Evolutionary conservation across 2,797 vertebrate species (phyloP).

Genomic region (Molossus molossus): DNA sequence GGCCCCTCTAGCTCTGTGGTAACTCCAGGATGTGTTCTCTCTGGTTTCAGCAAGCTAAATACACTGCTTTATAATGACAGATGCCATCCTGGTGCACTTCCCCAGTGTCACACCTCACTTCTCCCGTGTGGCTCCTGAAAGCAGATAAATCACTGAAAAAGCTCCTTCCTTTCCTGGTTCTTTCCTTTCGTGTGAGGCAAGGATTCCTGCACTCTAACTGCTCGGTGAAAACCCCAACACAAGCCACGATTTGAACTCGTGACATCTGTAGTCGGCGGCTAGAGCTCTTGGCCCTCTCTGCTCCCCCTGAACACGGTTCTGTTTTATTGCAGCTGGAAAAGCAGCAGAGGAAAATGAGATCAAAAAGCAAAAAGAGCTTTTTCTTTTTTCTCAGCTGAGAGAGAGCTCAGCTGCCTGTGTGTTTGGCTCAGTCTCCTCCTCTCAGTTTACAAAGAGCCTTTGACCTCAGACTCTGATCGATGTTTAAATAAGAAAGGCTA

Average conservation of each 20-base stretch:
- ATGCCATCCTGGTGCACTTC: background rate
- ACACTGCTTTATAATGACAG: no score
- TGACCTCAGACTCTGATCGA: background rate
- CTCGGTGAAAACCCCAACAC: background rate
- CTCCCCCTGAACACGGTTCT: background rate
- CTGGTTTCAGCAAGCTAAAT: background rate
- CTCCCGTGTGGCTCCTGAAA: background rate
- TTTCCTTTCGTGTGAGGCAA: background rate
- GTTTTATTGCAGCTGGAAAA: slow-evolving; percentile 15
- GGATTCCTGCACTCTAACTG: background rate
- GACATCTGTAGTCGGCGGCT: background rate
- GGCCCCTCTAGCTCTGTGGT: background rate
- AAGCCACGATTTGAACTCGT: background rate
- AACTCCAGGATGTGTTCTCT: no score
- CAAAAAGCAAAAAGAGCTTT: background rate
- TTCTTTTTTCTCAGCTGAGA: background rate
- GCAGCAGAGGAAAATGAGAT: background rate
- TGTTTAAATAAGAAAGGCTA: slow-evolving; percentile 24
- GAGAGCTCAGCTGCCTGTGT: background rate
- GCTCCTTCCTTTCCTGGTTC: background rate
- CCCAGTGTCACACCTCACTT: background rate
- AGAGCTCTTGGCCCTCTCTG: background rate
- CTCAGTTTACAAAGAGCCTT: background rate
- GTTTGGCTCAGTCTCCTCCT: background rate
- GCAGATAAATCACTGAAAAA: background rate